Base-by-base conservation (phyloP, 1,140 invertebrate genomes). In the Trinorchestia longiramus region DNA sequence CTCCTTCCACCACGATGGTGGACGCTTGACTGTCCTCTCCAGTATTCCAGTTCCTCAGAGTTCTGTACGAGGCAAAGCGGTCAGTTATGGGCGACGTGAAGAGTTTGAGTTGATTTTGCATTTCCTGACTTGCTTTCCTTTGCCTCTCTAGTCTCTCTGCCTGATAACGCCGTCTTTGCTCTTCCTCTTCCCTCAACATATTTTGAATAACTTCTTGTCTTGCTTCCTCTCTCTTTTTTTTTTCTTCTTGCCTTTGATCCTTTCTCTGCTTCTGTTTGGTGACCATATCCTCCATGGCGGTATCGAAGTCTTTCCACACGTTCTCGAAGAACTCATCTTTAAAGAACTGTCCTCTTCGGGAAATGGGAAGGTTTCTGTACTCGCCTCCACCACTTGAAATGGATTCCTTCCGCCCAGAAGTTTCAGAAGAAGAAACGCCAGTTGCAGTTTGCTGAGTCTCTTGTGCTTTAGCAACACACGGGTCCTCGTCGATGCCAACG, bases 231-330 rank as follows among this genome's bases (percentile, higher is more conserved):
- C 95, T 43, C 96, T 96, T n/a, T 91, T 62, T 17, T 96, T 96
- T n/a, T 88, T 43, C 43, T 87, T 96, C 8, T 42, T 91, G 47
- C 28, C 91, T 88, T 41, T 90, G 62, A 40, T 57, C 47, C 87
- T 91, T 88, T 41, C 87, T 90, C 87, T 96, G 95, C 36, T 96
- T 95, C 45, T 95, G 45, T 19, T 95, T 88, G 40, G 95, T 43
- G 44, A 96, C 95, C 90, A 96, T 62, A 19, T 96, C 96, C n/a
- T 96, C 96, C 42, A 96, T 96, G 41, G 96, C 96, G 3, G 45
- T 95, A n/a, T 96, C 96, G 91, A 96, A 96, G 53, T 96, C 96
- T 8, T 95, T 95, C 96, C 96, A 96, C n/a, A 96, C 96, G 15
- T 95, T 96, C 87, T 96, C 96, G 42, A 96, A 96, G 3, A 96